Evolutionary conservation across 2,113 vertebrate genomes (phyloP), one percentile per base, ranked within the genome.

Genomic region (Dicerorhinus sumatrensis): DNA sequence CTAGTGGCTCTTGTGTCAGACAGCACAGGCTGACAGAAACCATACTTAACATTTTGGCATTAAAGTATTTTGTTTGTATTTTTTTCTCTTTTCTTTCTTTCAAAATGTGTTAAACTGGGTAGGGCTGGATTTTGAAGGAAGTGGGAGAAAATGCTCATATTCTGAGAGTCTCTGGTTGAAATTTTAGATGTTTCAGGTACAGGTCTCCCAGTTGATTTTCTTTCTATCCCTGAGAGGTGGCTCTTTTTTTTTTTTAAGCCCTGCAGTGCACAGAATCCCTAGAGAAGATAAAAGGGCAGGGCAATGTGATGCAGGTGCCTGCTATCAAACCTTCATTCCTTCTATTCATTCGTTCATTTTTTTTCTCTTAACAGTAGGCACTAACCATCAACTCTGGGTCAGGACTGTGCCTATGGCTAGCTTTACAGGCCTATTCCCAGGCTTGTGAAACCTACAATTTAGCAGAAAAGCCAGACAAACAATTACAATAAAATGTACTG

Each of bases 401-500:
- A 77, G 8, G 51, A 67, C 42, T 33, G 9, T 16, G 16, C 36
- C 27, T 5, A 2, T 20, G 56, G 80, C 75, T 77, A 48, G 33
- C 39, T 82, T 92, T 60, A 48, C 8, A 76, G 80, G 73, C 39
- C 31, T 60, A 33, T 8, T 31, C 8, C 69, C 83, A 77, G 84
- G 56, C 39, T 90, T 62, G 11, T 69, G 39, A 87, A 82, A 58
- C 46, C 54, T 76, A 77, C 60, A 33, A 27, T 69, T 69, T 67
- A 88, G 39, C 89, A 79, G 89, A 63, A 93, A 91, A 90, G 18
- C 25, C 77, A 91, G 46, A 75, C 33, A 90, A 86, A 76, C 60
- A 36, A 58, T 72, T 48, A 56, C 77, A 92, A 83, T 65, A 33
- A 92, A 92, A 92, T 42, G 60, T 65, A 79, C 12, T 29, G 36